phyloP scores from a whole-genome alignment of 2,113 vertebrate species.

The Nestor notabilis region DNA sequence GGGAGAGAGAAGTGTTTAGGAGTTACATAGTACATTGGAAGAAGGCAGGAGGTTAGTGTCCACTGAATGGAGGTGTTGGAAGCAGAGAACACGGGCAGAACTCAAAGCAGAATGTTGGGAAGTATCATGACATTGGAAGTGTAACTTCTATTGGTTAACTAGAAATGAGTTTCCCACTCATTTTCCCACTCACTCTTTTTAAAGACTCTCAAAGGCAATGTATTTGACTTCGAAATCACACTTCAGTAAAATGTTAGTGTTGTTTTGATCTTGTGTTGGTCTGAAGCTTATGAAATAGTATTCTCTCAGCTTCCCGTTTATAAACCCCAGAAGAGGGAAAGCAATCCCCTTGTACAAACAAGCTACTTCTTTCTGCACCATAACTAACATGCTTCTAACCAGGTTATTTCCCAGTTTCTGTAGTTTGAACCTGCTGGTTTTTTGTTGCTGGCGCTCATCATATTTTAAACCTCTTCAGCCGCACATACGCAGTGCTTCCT shows the following conservation, averaged over 20 bases:
- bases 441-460: background rate
- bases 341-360: background rate
- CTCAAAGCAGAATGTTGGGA: background rate
- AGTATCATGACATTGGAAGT: background rate
- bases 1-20: too few species aligned
- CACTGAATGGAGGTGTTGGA: background rate
- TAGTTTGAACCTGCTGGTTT: background rate
- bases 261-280: background rate
- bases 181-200: background rate
- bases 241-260: background rate
- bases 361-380: background rate
- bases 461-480: background rate
- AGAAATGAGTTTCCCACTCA: background rate
- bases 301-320: background rate
- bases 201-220: background rate
- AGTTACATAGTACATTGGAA: background rate
- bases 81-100: background rate
- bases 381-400: background rate
- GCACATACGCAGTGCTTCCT: rapidly evolving
- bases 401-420: background rate
- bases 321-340: background rate
- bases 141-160: background rate
- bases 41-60: background rate
- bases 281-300: background rate
- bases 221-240: background rate